Base-by-base conservation (phyloP, 1,140 invertebrate species). In the Polypedilum vanderplanki region DNA sequence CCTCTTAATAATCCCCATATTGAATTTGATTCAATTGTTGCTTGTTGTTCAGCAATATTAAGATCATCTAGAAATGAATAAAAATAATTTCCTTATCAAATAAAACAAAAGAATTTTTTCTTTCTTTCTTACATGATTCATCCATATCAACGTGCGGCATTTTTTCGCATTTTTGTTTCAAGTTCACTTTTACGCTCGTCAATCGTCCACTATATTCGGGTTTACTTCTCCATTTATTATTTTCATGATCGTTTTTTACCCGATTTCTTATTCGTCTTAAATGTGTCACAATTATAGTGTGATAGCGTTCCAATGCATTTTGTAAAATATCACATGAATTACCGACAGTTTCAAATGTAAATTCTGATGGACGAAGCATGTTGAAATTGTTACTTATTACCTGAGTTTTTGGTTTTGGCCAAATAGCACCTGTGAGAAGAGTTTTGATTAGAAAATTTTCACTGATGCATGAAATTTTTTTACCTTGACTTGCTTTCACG, bases 1-100 rank as follows among this genome's bases (percentile, higher is more conserved):
- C 92, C 93, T 78, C 90, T 83, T 18, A 95, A 79, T 73, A 90
- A 85, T 12, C 93, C 93, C 93, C 93, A 95, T 76, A 93, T 85
- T 0, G 87, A 85, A 3, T 83, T 77, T 75, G 86, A 84, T 57
- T 41, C 76, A 10, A 88, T 78, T 10, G 74, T 75, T 10, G 79
- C 80, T 40, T 24, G 78, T 24, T 75, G 76, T 41, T 79, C 75
- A 17, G 75, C 79, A 24, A 85, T 79, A 24, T 79, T 78, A 40
- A 85, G 77, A 4, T 67, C 76, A 80, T 85, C 84, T 85, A 77
- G 4, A 40, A 65, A 65, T 73, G 9, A 12, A 12, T 41, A 24
- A 9, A 12, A 73, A 18, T 74, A 33, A 15, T 33, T 20, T 17
- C 12, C 1, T 75, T 73, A 41, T n/a, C 65, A 65, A 57, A 73